Evolutionary conservation across 2,888 invertebrate species (phyloP).

Genomic region (Anarsia innoxiella): DNA sequence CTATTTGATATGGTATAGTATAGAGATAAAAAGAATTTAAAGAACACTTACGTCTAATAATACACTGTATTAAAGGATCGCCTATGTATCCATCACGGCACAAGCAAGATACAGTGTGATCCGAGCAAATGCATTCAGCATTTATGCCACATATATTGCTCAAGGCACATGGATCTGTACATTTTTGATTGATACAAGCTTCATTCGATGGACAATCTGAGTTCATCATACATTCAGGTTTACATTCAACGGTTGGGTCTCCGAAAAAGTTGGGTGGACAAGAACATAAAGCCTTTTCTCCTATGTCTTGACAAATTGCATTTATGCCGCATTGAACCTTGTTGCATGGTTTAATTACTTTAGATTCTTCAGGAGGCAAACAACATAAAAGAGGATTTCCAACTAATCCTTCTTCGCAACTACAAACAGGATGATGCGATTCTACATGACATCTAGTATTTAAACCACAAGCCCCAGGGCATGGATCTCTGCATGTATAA

Average conservation of each 20-base stretch:
- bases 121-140: conserved; percentile 85
- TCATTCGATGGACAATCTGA: conserved; percentile 85
- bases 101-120: conserved; percentile 88
- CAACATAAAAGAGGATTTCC: conserved; percentile 88
- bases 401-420: conserved; percentile 80
- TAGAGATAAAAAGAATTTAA: neutral
- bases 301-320: conserved; percentile 83
- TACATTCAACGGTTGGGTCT: conserved; percentile 84
- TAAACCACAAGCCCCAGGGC: conserved; percentile 86
- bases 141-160: conserved; percentile 85
- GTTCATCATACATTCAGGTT: conserved; percentile 87
- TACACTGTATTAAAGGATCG: conserved; percentile 86
- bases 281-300: conserved; percentile 83
- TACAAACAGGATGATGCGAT: conserved; percentile 86
- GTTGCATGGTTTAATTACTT: conserved; percentile 78
- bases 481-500: conserved; percentile 87
- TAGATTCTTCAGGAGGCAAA: conserved; percentile 73
- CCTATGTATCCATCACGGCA: conserved; percentile 87
- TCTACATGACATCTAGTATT: conserved; percentile 84
- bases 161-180: conserved; percentile 81
- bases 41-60: conserved; percentile 63
- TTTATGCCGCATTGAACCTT: conserved; percentile 87
- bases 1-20: too few relatives aligned
- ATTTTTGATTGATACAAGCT: conserved; percentile 84
- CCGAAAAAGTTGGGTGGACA: conserved; percentile 85